A percentile compares a stretch with the other conserved stretches of the same genome.
Evolutionary conservation across 2,797 vertebrate genomes (phyloP).

Genomic region (Hemitrygon akajei): DNA sequence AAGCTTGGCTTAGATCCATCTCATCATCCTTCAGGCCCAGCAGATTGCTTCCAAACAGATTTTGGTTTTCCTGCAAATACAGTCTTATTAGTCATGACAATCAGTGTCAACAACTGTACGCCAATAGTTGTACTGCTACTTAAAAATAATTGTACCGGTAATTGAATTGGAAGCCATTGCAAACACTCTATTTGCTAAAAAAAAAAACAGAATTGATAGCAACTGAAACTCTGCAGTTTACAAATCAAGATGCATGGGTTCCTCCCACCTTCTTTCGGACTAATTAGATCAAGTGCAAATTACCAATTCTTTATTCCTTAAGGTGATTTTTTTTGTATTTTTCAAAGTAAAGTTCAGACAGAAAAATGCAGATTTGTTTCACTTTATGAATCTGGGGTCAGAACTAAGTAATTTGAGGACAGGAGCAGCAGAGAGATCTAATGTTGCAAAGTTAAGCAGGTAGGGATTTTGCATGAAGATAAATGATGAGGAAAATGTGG

Average conservation of each 20-base stretch:
- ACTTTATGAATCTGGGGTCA: background rate
- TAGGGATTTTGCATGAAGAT: too few relatives aligned
- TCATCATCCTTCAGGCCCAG: conserved; percentile 93
- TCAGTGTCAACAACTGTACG: background rate
- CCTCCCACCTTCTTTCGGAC: background rate
- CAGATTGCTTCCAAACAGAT: conserved; percentile 89
- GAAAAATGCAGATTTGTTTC: background rate
- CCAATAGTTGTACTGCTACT: background rate
- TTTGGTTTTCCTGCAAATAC: conserved; percentile 82
- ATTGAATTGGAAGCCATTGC: too few relatives aligned
- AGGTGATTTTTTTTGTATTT: background rate
- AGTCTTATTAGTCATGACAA: background rate
- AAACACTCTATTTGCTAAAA: background rate
- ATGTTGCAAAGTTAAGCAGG: too few relatives aligned
- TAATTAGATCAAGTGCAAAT: background rate
- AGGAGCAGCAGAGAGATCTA: too few relatives aligned
- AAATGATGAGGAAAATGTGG: too few relatives aligned
- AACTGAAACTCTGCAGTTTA: background rate
- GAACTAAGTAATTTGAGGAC: background rate
- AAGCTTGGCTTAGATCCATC: conserved; percentile 86
- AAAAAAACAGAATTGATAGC: background rate
- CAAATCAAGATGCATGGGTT: background rate
- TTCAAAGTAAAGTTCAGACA: background rate
- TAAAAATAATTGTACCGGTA: background rate
- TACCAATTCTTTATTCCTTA: background rate